phyloP scores from a whole-genome alignment of 2,888 invertebrate genomes.

The Osmoderma eremita region DNA sequence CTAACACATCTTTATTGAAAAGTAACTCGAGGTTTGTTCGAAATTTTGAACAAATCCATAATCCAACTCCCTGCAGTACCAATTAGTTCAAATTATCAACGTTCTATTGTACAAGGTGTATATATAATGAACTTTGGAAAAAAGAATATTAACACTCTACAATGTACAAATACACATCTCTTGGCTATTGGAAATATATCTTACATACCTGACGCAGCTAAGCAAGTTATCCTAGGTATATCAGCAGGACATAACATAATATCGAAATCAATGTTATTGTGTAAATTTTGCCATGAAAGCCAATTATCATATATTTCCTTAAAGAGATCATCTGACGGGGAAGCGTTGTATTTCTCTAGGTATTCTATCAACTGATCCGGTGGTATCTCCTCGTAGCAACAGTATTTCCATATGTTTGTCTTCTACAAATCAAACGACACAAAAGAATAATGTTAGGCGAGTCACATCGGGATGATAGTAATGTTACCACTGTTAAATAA shows the following conservation, averaged over 20 bases:
- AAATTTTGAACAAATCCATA: no score
- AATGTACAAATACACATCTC: not conserved
- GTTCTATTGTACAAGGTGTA: no score
- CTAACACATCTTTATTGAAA: no score
- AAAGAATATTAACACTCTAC: no score
- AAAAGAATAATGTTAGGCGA: constrained; percentile 7
- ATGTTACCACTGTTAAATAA: constrained; percentile 57
- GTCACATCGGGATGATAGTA: not conserved
- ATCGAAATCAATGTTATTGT: constrained; percentile 55
- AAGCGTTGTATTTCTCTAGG: constrained; percentile 52
- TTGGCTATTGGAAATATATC: not conserved
- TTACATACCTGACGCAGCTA: constrained; percentile 56
- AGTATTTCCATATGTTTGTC: constrained; percentile 59
- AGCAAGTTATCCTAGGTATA: constrained; percentile 57
- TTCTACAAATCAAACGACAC: constrained; percentile 50
- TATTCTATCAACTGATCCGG: constrained; percentile 58
- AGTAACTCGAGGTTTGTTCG: no score
- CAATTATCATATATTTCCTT: constrained; percentile 59
- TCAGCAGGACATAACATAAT: constrained; percentile 56
- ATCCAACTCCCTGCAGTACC: no score
- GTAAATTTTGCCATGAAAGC: constrained; percentile 57
- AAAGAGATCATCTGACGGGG: constrained; percentile 53
- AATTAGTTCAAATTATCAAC: no score
- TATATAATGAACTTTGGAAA: no score
- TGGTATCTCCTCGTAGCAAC: constrained; percentile 60